These are phyloP conservation scores for Hofmannophila pseudospretella DNA, from an alignment of 2,888 invertebrate genomes.

Conservation along the genomic window DNA sequence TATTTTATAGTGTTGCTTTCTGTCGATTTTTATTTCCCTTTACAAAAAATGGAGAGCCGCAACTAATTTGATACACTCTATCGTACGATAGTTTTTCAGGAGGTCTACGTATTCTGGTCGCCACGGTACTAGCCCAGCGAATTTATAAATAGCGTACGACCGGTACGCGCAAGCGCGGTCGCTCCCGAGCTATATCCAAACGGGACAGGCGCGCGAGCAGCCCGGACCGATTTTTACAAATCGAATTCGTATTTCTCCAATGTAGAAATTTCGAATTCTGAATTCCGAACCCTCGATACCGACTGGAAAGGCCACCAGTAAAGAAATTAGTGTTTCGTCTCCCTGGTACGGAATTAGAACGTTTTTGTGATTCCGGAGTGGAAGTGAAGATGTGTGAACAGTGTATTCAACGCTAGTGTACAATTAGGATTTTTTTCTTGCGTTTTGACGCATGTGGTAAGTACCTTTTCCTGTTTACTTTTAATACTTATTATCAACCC, in stretches of 20 bases:
- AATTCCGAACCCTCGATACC: slow-evolving; percentile 33
- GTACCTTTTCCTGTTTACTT: slow-evolving; percentile 20
- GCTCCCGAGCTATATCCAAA: slow-evolving; percentile 56
- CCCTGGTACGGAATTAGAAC: slow-evolving; percentile 22
- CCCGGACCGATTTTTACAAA: slow-evolving; percentile 45
- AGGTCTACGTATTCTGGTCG: slow-evolving; percentile 32
- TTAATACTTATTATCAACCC: no score
- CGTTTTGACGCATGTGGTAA: slow-evolving; percentile 40
- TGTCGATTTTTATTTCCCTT: no score
- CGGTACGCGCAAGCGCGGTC: slow-evolving; percentile 38
- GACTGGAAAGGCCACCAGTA: slow-evolving; percentile 64
- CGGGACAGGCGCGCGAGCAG: slow-evolving; percentile 54
- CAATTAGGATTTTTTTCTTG: slow-evolving; percentile 39
- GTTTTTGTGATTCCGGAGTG: slow-evolving; percentile 14
- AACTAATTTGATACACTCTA: no score
- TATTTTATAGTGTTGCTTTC: no score
- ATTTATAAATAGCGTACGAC: slow-evolving; percentile 55
- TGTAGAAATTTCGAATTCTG: slow-evolving; percentile 29
- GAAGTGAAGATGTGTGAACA: slow-evolving; percentile 65
- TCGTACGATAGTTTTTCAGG: slow-evolving; percentile 7
- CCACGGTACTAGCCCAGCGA: slow-evolving; percentile 45
- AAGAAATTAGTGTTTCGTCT: slow-evolving; percentile 9
- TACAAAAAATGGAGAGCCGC: no score
- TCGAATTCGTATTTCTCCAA: slow-evolving; percentile 34
- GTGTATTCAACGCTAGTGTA: slow-evolving; percentile 54